Evolutionary conservation across 2,888 invertebrate genomes (phyloP).

Genomic region (Pristionchus entomophagus): DNA sequence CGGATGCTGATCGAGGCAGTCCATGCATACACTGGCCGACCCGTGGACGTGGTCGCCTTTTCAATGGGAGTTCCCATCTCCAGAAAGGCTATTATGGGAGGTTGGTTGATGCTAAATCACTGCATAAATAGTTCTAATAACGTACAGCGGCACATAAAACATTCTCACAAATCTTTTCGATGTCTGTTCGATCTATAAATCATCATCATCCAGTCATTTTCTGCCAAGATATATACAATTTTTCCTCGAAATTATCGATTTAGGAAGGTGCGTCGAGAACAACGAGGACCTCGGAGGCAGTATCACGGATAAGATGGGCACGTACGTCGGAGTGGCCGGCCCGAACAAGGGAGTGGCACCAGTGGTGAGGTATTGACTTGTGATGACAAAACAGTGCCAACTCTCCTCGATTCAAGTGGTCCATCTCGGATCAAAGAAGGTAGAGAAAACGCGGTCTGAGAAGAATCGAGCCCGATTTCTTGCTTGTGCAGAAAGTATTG

Average conservation of each 20-base stretch:
- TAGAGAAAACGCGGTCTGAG: background rate
- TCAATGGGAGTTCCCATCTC: constrained; percentile 74
- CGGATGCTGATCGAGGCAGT: constrained; percentile 74
- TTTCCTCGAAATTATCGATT: background rate
- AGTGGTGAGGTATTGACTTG: background rate
- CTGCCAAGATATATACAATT: no score
- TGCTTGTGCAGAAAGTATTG: no score
- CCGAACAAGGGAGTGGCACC: constrained; percentile 70
- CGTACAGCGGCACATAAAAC: no score
- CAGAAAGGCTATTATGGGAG: constrained; percentile 74
- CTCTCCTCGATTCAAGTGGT: background rate
- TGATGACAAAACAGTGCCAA: background rate
- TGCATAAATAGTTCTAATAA: no score
- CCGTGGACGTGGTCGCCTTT: constrained; percentile 73
- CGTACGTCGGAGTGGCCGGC: constrained; percentile 73
- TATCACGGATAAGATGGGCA: constrained; percentile 70
- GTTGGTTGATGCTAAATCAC: constrained; percentile 52
- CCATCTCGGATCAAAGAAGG: no score
- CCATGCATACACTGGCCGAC: constrained; percentile 72
- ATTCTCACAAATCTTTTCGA: no score
- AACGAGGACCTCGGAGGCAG: constrained; percentile 69
- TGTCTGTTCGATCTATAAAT: no score
- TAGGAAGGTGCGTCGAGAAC: constrained; percentile 71
- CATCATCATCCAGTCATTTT: no score
- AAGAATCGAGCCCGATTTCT: no score